Percentiles rank a stretch among this genome's conserved stretches.
These are phyloP conservation scores for Microctenopoma lineatum DNA, from an alignment of 2,797 vertebrate species.

Conservation along the genomic window DNA sequence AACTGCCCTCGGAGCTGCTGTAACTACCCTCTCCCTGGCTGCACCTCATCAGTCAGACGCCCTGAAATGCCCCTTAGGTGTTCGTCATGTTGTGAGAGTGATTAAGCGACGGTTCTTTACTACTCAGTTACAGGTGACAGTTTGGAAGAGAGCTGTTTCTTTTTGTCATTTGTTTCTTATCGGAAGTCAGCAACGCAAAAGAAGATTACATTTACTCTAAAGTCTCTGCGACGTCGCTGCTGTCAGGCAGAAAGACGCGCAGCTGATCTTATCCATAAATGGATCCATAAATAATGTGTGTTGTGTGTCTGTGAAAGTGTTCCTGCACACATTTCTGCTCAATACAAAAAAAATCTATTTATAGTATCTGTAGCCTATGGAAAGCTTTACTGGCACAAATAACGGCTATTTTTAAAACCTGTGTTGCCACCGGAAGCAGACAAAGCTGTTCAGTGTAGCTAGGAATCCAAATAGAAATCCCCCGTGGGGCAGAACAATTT, in stretches of 20 bases:
- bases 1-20: neutral
- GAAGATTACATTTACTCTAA: slow-evolving; percentile 15
- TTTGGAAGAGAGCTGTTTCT: neutral
- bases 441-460: too few species aligned
- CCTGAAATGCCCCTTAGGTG: slow-evolving; percentile 11
- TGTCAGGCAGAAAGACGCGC: slow-evolving; percentile 5
- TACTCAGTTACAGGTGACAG: slow-evolving; percentile 4
- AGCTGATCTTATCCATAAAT: neutral
- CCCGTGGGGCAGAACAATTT: too few species aligned
- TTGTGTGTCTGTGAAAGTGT: too few species aligned
- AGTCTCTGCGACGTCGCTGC: neutral
- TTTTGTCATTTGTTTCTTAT: neutral
- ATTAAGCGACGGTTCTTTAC: neutral
- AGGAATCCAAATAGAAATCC: too few species aligned
- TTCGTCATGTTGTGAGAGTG: neutral
- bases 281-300: too few species aligned
- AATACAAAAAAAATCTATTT: too few species aligned
- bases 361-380: too few species aligned
- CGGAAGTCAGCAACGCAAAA: neutral
- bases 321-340: too few species aligned
- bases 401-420: too few species aligned
- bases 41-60: slow-evolving; percentile 28
- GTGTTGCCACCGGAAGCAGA: too few species aligned
- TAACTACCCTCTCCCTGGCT: neutral
- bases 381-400: too few species aligned